Base-by-base conservation (phyloP, 2,888 invertebrate species). In the Drosophila emarginata region DNA sequence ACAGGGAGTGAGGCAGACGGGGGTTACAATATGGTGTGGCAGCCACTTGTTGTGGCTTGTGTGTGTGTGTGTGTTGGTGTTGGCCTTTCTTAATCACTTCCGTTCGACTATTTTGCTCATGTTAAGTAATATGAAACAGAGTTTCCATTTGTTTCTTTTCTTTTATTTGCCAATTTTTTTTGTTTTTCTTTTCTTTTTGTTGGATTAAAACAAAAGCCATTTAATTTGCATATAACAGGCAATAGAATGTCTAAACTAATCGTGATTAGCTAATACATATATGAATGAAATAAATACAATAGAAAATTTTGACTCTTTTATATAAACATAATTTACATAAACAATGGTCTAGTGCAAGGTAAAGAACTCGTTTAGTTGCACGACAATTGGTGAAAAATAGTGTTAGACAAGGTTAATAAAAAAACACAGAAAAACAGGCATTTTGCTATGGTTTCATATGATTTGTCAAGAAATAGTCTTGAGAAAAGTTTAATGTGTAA, bases 31-130 rank as follows among this genome's bases (percentile, higher is more conserved):
- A 23, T 26, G 26, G 26, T 26, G 37, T 45, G 51, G 53, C 40
- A 52, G 62, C 61, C 54, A 58, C 54, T 58, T 64, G 63, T 78
- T 57, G 61, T 54, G 45, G 18, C 45, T 54, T 54, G 54, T 32
- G 26, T 53, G 52, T 28, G 39, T 36, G 14, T 40, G 15, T 40
- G 40, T 54, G 36, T 54, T 54, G 32, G n/a, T 21, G 32, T 32
- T 53, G 53, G 82, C 70, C 66, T 70, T 72, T 77, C 82, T 71
- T 82, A 87, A 82, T 87, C 77, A 81, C 81, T 87, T 82, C 87
- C 81, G 87, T 77, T 87, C 79, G 69, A 62, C 65, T 45, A 45
- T 45, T 54, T 32, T 40, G 67, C 58, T 61, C 21, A 45, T 64
- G 80, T 82, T 82, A 69, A 75, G 82, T 82, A 82, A 82, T 82